phyloP scores from a whole-genome alignment of 1,140 invertebrate genomes.

The Drosophila triauraria region DNA sequence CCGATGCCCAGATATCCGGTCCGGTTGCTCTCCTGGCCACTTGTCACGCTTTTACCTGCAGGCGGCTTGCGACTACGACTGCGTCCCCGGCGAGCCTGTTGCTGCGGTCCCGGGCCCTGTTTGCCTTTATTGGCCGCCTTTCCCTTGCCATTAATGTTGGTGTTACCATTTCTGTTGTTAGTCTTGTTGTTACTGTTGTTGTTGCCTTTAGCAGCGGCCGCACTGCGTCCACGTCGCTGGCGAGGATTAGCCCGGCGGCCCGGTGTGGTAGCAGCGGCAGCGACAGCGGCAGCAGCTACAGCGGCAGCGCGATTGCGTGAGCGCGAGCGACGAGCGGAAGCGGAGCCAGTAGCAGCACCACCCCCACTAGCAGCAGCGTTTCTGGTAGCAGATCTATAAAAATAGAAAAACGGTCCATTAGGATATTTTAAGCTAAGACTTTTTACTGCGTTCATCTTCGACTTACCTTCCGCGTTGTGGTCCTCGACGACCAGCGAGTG shows the following conservation, averaged over 20 bases:
- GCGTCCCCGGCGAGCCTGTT: constrained; percentile 74
- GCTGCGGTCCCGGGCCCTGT: constrained; percentile 36
- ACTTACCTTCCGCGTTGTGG: constrained; percentile 70
- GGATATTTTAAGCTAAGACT: background rate
- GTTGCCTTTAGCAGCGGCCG: constrained; percentile 51
- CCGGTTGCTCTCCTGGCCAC: constrained; percentile 27
- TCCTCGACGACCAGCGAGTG: constrained; percentile 47
- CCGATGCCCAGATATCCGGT: constrained; percentile 28
- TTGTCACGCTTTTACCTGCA: constrained; percentile 82
- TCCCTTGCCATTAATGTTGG: constrained; percentile 32
- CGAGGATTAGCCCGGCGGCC: constrained; percentile 44
- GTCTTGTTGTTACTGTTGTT: constrained; percentile 27
- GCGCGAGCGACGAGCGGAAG: constrained; percentile 54
- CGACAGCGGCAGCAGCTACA: constrained; percentile 33
- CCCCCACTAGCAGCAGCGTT: constrained; percentile 41
- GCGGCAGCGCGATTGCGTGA: constrained; percentile 58
- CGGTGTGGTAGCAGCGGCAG: constrained; percentile 32
- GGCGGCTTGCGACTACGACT: constrained; percentile 68
- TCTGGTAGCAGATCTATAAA: constrained; percentile 56
- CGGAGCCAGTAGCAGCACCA: constrained; percentile 32
- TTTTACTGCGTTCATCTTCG: no score
- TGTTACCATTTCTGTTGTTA: constrained; percentile 62
- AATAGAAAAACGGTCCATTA: background rate
- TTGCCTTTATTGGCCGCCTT: constrained; percentile 39
- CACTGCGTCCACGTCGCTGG: constrained; percentile 68